Evolutionary conservation across 2,797 vertebrate species (phyloP).

Genomic region (Garrulus glandarius): DNA sequence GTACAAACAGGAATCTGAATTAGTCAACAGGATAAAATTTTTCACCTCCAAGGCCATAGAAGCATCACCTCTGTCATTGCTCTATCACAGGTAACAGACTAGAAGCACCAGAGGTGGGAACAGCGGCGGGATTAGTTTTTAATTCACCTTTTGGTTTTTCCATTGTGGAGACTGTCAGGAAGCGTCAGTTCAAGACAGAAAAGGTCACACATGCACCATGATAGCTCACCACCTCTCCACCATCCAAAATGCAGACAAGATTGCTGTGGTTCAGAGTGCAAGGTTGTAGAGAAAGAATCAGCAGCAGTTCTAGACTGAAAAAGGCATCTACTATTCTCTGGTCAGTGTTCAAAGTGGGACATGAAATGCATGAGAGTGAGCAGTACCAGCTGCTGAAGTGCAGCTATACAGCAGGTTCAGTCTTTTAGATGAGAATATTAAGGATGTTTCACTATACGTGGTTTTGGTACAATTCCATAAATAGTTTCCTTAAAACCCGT

Average conservation of each 20-base stretch:
- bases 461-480: not conserved
- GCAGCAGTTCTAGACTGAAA: conserved; percentile 86
- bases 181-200: conserved; percentile 84
- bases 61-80: not conserved
- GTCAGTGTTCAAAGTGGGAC: conserved; percentile 80
- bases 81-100: not conserved
- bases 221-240: conserved; percentile 89
- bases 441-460: not conserved
- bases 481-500: not conserved
- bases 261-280: conserved; percentile 82
- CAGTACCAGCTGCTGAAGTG: not conserved
- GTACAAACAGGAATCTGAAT: not conserved
- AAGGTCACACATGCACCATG: conserved; percentile 87
- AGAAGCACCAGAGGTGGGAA: not conserved
- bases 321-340: conserved; percentile 82
- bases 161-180: conserved; percentile 85
- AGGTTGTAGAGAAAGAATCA: conserved; percentile 63
- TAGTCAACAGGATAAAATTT: not conserved
- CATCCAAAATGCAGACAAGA: conserved; percentile 86
- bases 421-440: not conserved
- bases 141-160: not conserved
- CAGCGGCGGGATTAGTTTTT: not conserved
- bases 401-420: not conserved
- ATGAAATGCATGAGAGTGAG: not conserved
- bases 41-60: not conserved